Conservation (phyloP, 2,888 invertebrate genomes). For the Eretmocerus hayati region DNA sequence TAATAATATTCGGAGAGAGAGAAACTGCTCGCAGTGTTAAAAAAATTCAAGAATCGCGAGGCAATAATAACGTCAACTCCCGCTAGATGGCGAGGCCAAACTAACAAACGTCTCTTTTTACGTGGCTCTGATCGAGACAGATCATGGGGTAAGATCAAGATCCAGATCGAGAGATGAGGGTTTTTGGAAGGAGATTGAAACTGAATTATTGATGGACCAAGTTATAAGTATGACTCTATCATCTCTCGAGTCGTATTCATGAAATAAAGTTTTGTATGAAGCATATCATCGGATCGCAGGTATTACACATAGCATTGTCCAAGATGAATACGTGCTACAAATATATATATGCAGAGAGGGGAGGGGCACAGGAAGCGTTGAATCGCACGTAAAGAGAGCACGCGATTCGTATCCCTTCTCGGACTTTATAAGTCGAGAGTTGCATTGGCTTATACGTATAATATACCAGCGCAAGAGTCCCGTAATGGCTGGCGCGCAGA, state of each 20-base stretch:
- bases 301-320: too few species aligned
- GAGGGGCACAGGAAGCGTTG: background rate
- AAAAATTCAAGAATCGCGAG: background rate
- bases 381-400: too few species aligned
- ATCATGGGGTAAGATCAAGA: too few species aligned
- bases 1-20: too few species aligned
- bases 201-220: conserved; percentile 43
- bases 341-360: background rate
- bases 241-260: too few species aligned
- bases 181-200: conserved; percentile 8
- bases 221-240: conserved; percentile 44
- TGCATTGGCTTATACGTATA: too few species aligned
- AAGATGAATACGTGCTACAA: too few species aligned
- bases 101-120: conserved; percentile 38
- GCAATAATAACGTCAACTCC: too few species aligned
- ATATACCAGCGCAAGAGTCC: too few species aligned
- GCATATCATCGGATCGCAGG: too few species aligned
- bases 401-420: conserved; percentile 23
- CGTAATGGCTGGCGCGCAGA: conserved; percentile 23
- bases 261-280: too few species aligned
- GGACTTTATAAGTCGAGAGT: conserved; percentile 31
- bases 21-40: too few species aligned
- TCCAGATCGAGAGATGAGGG: background rate
- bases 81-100: conserved; percentile 8
- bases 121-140: background rate